Evolutionary conservation across 2,113 vertebrate species (phyloP).

Genomic region (Tor tambroides): DNA sequence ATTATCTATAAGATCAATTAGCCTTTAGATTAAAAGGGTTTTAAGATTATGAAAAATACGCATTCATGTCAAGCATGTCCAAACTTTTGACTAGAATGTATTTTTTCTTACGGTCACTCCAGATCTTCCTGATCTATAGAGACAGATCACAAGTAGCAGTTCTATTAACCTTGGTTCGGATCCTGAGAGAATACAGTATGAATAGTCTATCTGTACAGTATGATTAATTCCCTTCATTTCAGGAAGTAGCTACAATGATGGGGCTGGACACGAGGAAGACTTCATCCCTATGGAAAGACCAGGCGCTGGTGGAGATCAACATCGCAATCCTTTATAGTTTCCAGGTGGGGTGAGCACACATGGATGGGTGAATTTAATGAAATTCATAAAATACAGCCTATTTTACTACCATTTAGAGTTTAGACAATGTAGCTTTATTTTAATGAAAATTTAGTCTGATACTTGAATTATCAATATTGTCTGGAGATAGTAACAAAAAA

Average conservation of each 20-base stretch:
- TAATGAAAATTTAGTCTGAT: too few relatives aligned
- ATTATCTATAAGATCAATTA: too few relatives aligned
- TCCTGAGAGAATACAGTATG: conserved; percentile 7
- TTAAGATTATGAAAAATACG: background rate
- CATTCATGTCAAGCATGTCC: background rate
- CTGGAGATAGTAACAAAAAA: too few relatives aligned
- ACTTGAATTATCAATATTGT: too few relatives aligned
- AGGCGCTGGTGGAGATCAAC: conserved; percentile 96
- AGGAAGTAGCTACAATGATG: conserved; percentile 96
- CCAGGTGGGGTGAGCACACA: conserved; percentile 78
- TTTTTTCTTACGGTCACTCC: background rate
- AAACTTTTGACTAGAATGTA: background rate
- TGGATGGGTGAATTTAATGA: background rate
- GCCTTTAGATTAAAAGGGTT: too few relatives aligned
- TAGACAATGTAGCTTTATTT: background rate
- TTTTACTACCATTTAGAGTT: background rate
- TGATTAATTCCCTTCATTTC: conserved; percentile 7
- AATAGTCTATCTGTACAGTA: background rate
- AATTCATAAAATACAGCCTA: background rate
- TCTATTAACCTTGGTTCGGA: conserved; percentile 34
- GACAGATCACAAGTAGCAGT: background rate
- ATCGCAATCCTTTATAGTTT: conserved; percentile 96
- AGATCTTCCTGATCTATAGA: background rate
- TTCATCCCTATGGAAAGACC: conserved; percentile 96
- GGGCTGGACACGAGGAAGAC: conserved; percentile 93